These are phyloP conservation scores for Synchiropus splendidus DNA, from an alignment of 2,113 vertebrate species.

Conservation along the genomic window DNA sequence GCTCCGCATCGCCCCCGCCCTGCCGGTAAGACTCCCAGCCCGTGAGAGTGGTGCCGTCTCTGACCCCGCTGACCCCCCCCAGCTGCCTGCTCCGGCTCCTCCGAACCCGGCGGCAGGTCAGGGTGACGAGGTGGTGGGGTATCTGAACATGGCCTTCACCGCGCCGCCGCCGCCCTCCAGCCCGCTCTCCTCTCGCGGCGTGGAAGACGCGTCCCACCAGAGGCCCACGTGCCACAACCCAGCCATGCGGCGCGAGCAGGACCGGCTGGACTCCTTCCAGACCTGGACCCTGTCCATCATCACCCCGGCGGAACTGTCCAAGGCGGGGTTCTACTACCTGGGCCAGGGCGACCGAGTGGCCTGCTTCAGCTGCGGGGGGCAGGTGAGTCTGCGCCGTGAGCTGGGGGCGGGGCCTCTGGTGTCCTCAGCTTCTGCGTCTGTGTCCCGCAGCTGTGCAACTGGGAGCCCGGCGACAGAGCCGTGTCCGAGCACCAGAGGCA, in stretches of 20 bases:
- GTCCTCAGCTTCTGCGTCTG: no score
- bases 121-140: conserved; percentile 69
- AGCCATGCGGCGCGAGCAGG: conserved; percentile 82
- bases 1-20: conserved; percentile 40
- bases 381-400: conserved; percentile 24
- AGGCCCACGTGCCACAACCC: conserved; percentile 66
- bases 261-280: conserved; percentile 77
- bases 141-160: conserved; percentile 72
- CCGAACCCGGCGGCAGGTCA: conserved; percentile 39
- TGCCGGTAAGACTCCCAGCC: conserved; percentile 46
- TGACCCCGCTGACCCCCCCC: neutral
- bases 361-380: conserved; percentile 88
- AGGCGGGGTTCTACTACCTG: conserved; percentile 91
- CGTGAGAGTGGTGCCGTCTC: neutral
- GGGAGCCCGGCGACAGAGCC: conserved; percentile 93
- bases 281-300: conserved; percentile 77
- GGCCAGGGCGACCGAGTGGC: conserved; percentile 84
- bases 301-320: conserved; percentile 79
- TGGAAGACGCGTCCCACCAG: conserved; percentile 72
- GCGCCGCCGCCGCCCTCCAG: conserved; percentile 72
- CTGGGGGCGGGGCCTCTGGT: neutral
- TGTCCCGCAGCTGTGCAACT: conserved; percentile 75
- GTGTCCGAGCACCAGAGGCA: conserved; percentile 86
- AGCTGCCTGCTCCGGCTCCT: conserved; percentile 38
- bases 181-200: conserved; percentile 65